Conservation (phyloP, 2,888 invertebrate genomes). For the Koerneria pararmatus region DNA sequence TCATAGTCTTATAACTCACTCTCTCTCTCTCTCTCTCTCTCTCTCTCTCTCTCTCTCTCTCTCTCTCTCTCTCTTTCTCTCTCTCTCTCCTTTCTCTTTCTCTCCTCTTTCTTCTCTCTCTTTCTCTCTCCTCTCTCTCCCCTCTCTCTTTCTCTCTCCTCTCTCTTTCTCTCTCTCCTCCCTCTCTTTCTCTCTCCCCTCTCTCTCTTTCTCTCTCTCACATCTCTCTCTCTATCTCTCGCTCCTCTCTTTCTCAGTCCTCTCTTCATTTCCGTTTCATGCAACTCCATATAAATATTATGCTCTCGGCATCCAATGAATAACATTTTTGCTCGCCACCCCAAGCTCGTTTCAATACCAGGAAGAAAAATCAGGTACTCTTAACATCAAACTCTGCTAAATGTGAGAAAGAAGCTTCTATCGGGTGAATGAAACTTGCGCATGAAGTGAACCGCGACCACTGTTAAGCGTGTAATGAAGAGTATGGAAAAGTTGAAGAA, state of each 20-base stretch:
- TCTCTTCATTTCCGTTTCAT: not conserved
- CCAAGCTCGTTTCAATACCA: too few relatives aligned
- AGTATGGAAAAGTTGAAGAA: too few relatives aligned
- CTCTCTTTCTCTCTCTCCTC: conserved; percentile 6
- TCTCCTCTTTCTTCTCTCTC: not conserved
- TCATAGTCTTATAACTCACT: not conserved
- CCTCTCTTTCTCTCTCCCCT: conserved; percentile 18
- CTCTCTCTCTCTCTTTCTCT: not conserved
- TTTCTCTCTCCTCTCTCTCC: conserved; percentile 1
- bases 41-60: conserved; percentile 12
- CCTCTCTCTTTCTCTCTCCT: not conserved
- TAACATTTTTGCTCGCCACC: too few relatives aligned
- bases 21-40: conserved; percentile 15
- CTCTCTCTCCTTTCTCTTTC: conserved; percentile 3
- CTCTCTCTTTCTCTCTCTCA: conserved; percentile 20
- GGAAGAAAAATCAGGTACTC: too few relatives aligned
- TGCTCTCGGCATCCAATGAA: too few relatives aligned
- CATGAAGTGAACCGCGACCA: too few relatives aligned
- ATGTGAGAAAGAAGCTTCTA: too few relatives aligned
- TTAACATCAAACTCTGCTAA: too few relatives aligned
- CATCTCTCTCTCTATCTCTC: conserved; percentile 12
- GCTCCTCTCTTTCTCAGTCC: conserved; percentile 10
- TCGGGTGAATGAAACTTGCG: too few relatives aligned
- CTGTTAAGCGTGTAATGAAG: too few relatives aligned
- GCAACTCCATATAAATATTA: not conserved